These are phyloP conservation scores for Typhlomys cinereus DNA, from an alignment of 2,113 vertebrate species.

Conservation along the genomic window DNA sequence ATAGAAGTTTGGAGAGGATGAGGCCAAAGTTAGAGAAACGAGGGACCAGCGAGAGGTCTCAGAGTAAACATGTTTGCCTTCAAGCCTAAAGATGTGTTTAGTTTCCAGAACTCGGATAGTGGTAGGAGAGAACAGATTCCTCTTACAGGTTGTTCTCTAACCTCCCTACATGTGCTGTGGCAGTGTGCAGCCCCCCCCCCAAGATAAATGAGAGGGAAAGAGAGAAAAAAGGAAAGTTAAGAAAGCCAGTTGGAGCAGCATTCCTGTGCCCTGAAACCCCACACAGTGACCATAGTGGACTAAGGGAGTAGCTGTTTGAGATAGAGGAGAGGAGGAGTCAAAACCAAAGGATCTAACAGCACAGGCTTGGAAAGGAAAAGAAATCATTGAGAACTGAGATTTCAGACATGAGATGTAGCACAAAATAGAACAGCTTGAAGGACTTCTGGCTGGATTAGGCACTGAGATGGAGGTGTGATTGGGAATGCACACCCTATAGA, in stretches of 20 bases:
- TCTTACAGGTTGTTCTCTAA: too few species aligned
- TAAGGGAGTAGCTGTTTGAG: background rate
- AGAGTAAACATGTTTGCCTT: too few species aligned
- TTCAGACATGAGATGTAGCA: background rate
- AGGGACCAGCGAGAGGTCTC: too few species aligned
- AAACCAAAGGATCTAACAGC: background rate
- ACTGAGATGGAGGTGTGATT: background rate
- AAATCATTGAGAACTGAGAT: background rate
- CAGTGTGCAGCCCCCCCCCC: too few species aligned
- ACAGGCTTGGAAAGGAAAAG: background rate
- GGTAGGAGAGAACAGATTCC: too few species aligned
- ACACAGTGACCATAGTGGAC: background rate
- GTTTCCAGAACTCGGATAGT: too few species aligned
- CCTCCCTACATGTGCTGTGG: too few species aligned
- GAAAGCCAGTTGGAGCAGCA: background rate
- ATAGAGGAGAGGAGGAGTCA: background rate
- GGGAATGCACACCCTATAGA: background rate
- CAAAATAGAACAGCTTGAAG: background rate
- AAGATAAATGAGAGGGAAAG: too few species aligned
- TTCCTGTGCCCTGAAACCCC: background rate
- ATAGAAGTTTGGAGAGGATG: background rate
- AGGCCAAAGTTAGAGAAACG: background rate
- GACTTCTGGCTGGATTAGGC: background rate
- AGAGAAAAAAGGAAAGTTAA: too few species aligned
- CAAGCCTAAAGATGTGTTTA: too few species aligned